phyloP scores from a whole-genome alignment of 2,888 invertebrate species.

The Marasmarcha lunaedactyla region DNA sequence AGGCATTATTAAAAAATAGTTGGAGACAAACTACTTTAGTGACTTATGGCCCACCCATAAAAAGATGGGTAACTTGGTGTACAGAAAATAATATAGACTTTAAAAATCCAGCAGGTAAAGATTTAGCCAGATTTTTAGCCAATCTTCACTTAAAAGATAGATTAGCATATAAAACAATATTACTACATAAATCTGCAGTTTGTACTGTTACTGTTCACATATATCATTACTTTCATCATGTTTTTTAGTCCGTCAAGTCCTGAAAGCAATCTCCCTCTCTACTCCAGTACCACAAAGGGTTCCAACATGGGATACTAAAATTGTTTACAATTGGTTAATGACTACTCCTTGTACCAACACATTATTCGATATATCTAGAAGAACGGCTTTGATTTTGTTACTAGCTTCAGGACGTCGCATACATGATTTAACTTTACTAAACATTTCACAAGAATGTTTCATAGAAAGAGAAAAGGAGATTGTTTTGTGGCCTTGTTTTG shows the following conservation, averaged over 20 bases:
- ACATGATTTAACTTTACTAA: not conserved
- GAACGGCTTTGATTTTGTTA: not conserved
- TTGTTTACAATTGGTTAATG: not conserved
- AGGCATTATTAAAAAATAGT: too few species aligned
- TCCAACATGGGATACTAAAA: not conserved
- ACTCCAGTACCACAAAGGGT: not conserved
- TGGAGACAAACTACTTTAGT: too few species aligned
- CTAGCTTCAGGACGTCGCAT: not conserved
- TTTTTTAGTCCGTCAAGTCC: not conserved
- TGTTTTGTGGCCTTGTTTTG: too few species aligned
- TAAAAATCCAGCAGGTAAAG: not conserved
- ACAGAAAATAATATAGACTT: too few species aligned
- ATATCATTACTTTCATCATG: not conserved
- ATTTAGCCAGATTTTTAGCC: not conserved
- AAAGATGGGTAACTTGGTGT: slow-evolving; percentile 3
- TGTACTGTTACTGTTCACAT: not conserved
- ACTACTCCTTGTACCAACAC: too few species aligned
- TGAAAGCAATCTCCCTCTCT: not conserved
- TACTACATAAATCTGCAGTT: not conserved
- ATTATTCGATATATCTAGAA: not conserved
- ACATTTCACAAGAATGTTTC: not conserved
- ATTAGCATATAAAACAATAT: too few species aligned
- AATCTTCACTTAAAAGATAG: not conserved
- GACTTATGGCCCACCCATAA: slow-evolving; percentile 4
- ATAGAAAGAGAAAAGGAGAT: too few species aligned